Percentiles rank a stretch among this genome's conserved stretches.
phyloP scores from a whole-genome alignment of 2,113 vertebrate genomes.

The Struthidea cinerea region DNA sequence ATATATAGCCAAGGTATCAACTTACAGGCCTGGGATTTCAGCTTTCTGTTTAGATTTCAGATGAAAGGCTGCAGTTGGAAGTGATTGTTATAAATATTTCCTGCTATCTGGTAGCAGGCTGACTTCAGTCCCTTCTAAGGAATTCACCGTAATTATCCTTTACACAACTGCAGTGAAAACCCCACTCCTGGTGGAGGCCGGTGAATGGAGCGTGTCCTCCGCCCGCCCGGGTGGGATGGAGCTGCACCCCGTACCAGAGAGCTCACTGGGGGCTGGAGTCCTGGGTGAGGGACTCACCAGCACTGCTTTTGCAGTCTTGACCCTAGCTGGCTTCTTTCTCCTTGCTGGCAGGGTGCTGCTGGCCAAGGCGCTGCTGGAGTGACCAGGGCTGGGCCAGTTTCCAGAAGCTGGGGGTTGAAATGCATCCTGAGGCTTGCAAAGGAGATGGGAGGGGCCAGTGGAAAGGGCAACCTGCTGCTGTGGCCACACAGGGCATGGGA shows the following conservation, averaged over 20 bases:
- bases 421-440: neutral
- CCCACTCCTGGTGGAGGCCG: neutral
- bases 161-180: neutral
- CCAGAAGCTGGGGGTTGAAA: neutral
- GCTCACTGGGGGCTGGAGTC: accelerated
- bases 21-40: constrained; percentile 56
- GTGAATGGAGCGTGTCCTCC: accelerated
- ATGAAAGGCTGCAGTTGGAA: constrained; percentile 56
- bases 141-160: neutral
- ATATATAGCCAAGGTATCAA: constrained; percentile 69
- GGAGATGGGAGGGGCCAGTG: neutral
- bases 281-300: neutral
- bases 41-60: constrained; percentile 69
- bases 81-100: constrained; percentile 67
- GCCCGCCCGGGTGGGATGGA: accelerated
- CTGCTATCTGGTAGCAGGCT: constrained; percentile 57
- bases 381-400: neutral
- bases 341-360: neutral
- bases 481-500: neutral
- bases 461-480: neutral
- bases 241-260: accelerated
- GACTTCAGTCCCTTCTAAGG: constrained; percentile 40
- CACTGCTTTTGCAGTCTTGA: neutral
- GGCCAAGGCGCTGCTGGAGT: neutral
- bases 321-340: neutral